Evolutionary conservation across 1,140 invertebrate genomes (phyloP).

Genomic region (Lanistes nyassanus): DNA sequence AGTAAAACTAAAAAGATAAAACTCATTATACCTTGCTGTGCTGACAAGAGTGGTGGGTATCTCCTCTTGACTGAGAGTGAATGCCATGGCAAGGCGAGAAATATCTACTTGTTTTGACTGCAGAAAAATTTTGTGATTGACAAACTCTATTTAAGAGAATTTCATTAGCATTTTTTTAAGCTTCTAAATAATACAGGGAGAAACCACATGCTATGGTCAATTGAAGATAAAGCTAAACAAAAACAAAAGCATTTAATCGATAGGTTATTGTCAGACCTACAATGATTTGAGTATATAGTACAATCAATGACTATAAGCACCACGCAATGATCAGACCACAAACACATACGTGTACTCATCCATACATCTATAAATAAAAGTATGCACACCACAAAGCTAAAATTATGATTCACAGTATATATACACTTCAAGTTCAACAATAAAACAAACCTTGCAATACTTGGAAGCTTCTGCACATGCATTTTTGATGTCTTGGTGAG

Average conservation of each 20-base stretch:
- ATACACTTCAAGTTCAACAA: not conserved
- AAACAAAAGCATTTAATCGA: not conserved
- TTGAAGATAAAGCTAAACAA: not conserved
- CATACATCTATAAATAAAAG: not conserved
- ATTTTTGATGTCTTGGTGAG: conserved; percentile 75
- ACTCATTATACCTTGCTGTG: conserved; percentile 58
- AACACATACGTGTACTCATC: not conserved
- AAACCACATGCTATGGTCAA: too few species aligned
- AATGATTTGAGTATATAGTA: too few species aligned
- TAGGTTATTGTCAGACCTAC: not conserved
- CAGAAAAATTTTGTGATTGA: conserved; percentile 3
- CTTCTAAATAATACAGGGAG: too few species aligned
- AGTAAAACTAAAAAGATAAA: too few species aligned
- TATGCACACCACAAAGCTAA: not conserved
- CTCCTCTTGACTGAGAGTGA: conserved; percentile 51
- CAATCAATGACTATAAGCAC: too few species aligned
- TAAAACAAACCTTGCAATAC: conserved; percentile 62
- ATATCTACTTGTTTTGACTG: conserved; percentile 60
- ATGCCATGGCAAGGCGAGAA: conserved; percentile 57
- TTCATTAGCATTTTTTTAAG: too few species aligned
- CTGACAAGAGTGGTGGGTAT: conserved; percentile 61
- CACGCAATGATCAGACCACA: too few species aligned
- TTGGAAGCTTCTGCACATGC: conserved; percentile 62
- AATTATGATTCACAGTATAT: not conserved
- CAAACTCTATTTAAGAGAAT: too few species aligned